Conservation (phyloP, 1,140 invertebrate species). For the Coenobita brevimanus region DNA sequence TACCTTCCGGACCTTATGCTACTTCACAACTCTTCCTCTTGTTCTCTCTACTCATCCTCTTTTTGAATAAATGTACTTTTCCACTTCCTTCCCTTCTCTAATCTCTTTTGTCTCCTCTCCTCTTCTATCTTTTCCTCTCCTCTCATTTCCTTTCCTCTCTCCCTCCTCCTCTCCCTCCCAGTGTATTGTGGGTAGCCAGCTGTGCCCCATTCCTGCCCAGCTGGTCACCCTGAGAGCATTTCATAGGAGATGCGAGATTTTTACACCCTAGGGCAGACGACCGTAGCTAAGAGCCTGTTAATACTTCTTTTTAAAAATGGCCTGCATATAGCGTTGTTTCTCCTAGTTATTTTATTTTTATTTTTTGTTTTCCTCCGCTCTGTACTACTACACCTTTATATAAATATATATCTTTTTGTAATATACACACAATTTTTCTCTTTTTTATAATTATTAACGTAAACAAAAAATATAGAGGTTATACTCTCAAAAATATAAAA, state of each 20-base stretch:
- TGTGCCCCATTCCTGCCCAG: not conserved
- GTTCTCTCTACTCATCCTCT: not conserved
- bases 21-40: not conserved
- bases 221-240: conserved; percentile 3
- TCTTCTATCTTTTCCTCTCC: not conserved
- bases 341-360: conserved; percentile 6
- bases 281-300: conserved; percentile 12
- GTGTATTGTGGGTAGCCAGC: conserved; percentile 16
- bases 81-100: not conserved
- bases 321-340: conserved; percentile 19
- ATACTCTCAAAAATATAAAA: conserved; percentile 35
- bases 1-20: not conserved
- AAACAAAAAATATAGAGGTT: conserved; percentile 39
- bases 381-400: no score
- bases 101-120: no score
- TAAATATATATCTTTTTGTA: no score
- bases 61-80: not conserved
- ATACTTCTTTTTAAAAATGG: conserved; percentile 14
- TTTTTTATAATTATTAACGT: conserved; percentile 33
- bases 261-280: conserved; percentile 42
- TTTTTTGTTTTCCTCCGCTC: not conserved
- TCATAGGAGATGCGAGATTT: conserved; percentile 59
- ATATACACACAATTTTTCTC: not conserved
- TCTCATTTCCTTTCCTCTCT: not conserved
- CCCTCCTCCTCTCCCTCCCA: not conserved